Base-by-base conservation (phyloP, 2,888 invertebrate species). In the Apamea epomidion region DNA sequence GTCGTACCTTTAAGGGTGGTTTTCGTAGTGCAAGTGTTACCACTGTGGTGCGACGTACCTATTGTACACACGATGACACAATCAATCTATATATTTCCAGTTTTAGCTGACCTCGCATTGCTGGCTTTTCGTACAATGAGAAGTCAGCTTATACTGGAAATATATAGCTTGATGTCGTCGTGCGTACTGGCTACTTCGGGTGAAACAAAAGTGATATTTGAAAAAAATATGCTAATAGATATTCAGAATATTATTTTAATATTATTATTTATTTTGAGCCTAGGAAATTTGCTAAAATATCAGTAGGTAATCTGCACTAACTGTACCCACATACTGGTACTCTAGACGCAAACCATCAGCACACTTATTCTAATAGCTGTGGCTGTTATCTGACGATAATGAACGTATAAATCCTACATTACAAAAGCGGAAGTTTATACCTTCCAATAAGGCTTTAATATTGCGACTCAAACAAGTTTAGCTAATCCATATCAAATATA, bases 351-450 rank as follows among this genome's bases (percentile, higher is more conserved):
- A 60, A 32, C 32, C 16, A n/a, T n/a, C n/a, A 81, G 18, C 21
- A 0, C 16, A 60, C 32, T 48, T n/a, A 58, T 58, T 58, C 4
- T 58, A 58, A n/a, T 58, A 51, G 12, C 14, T 58, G 14, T 29
- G 25, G 58, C 67, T 58, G 48, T 48, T 72, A 25, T 18, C 25
- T 29, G 25, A 48, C 48, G 37, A 81, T 29, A 58, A 42, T 81
- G 29, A 64, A 67, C 80, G 29, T 45, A 21, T 48, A 29, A 21
- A 29, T 51, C 32, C 5, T 1, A 32, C 21, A 51, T 29, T 32
- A 21, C 1, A 2, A 70, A 48, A 48, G 6, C 48, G 0, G 12
- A 69, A 45, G 18, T 10, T n/a, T 68, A 18, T 29, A 48, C 29
- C 4, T 70, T 70, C 21, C 48, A 29, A 48, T 29, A 29, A 14